Conservation (phyloP, 2,888 invertebrate species). For the Pristionchus japonicus region DNA sequence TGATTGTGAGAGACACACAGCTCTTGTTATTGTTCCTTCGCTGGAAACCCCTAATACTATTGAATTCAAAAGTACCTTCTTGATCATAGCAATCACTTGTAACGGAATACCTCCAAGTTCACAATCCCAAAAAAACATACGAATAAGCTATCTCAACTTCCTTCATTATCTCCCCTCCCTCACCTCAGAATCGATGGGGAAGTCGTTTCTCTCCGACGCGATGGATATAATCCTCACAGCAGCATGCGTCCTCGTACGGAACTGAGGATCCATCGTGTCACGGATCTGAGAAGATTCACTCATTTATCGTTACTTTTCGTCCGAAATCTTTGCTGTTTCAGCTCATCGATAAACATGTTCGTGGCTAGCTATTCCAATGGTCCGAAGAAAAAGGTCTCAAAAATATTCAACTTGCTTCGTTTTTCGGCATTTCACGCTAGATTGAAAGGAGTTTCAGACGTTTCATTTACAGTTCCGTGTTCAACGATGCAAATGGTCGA, state of each 20-base stretch:
- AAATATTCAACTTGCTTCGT: too few relatives aligned
- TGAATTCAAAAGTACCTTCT: background rate
- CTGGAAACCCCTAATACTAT: background rate
- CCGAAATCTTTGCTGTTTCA: background rate
- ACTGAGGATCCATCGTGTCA: conserved; percentile 42
- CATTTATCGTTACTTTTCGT: too few relatives aligned
- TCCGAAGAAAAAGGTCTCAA: too few relatives aligned
- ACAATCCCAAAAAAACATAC: too few relatives aligned
- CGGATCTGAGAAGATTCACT: conserved; percentile 46
- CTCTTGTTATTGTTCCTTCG: background rate
- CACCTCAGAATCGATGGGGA: conserved; percentile 25
- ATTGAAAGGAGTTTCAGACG: background rate
- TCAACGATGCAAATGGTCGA: background rate
- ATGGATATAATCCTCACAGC: conserved; percentile 32
- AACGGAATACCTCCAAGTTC: too few relatives aligned
- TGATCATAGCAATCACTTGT: too few relatives aligned
- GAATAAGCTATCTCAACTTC: too few relatives aligned
- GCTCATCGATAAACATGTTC: too few relatives aligned
- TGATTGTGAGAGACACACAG: too few relatives aligned
- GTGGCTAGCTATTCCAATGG: too few relatives aligned
- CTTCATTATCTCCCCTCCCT: background rate
- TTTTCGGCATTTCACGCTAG: background rate
- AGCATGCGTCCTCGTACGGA: conserved; percentile 17
- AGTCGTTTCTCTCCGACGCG: conserved; percentile 41
- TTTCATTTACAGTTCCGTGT: background rate